These are phyloP conservation scores for Enteromius mattozi DNA, from an alignment of 2,797 vertebrate species.

Conservation along the genomic window DNA sequence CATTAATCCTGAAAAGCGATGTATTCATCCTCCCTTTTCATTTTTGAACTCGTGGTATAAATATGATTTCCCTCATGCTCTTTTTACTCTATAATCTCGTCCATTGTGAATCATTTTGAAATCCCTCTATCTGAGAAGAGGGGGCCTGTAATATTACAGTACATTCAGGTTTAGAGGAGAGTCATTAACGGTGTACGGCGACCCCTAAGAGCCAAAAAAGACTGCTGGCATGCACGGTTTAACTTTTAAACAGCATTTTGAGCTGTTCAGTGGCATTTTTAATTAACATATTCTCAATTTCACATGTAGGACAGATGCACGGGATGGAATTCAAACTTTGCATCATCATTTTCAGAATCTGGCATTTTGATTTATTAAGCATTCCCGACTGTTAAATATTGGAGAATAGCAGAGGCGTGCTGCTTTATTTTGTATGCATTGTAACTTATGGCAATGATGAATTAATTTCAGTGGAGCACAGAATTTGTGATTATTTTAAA, in stretches of 20 bases:
- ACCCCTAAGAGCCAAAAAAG: conserved; percentile 76
- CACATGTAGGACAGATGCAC: conserved; percentile 14
- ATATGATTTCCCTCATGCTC: conserved; percentile 75
- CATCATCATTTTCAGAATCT: conserved; percentile 67
- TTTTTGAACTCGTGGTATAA: conserved; percentile 78
- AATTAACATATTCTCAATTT: conserved; percentile 40
- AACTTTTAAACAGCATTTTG: conserved; percentile 65
- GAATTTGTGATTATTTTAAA: conserved; percentile 88
- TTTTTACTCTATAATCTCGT: conserved; percentile 74
- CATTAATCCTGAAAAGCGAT: conserved; percentile 78
- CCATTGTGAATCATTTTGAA: conserved; percentile 76
- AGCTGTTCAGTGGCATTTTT: conserved; percentile 49
- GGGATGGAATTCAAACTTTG: conserved; percentile 47
- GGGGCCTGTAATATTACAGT: conserved; percentile 72
- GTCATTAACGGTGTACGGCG: conserved; percentile 81
- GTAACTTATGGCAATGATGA: conserved; percentile 89
- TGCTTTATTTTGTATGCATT: conserved; percentile 84
- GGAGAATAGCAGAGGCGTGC: conserved; percentile 72
- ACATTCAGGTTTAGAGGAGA: conserved; percentile 78
- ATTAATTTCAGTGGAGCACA: conserved; percentile 93
- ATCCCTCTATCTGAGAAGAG: conserved; percentile 76
- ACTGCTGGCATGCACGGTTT: conserved; percentile 64
- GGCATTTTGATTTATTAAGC: conserved; percentile 96
- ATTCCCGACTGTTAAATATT: conserved; percentile 87
- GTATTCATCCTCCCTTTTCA: conserved; percentile 79